phyloP scores from a whole-genome alignment of 2,797 vertebrate species.

The Myotis daubentonii region DNA sequence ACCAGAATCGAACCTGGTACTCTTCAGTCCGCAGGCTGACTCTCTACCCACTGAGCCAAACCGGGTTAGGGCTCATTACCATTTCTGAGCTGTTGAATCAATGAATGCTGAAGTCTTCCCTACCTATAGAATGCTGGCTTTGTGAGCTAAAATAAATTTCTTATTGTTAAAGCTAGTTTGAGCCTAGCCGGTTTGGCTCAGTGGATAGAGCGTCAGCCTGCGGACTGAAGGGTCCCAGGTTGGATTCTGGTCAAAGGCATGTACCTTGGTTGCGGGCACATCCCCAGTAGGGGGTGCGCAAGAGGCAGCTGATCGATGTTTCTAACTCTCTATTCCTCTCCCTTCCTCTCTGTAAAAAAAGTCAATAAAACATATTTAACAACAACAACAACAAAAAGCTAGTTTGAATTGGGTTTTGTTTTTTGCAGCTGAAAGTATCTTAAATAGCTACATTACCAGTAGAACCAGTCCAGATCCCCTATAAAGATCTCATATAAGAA shows the following conservation, averaged over 20 bases:
- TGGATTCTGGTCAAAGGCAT: too few relatives aligned
- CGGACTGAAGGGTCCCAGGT: too few relatives aligned
- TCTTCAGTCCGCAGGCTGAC: too few relatives aligned
- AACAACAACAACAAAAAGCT: background rate
- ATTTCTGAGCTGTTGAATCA: background rate
- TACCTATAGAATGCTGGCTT: background rate
- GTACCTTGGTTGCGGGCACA: too few relatives aligned
- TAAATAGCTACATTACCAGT: background rate
- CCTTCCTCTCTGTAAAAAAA: too few relatives aligned
- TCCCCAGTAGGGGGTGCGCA: too few relatives aligned
- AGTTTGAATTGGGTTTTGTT: slow-evolving; percentile 1
- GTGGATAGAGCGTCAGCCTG: too few relatives aligned
- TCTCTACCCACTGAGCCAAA: too few relatives aligned
- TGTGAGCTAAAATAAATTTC: background rate
- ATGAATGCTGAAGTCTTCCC: background rate
- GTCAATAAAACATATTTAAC: too few relatives aligned
- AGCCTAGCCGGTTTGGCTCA: background rate
- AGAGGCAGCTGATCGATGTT: too few relatives aligned
- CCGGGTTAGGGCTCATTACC: background rate
- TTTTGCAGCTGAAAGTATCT: background rate
- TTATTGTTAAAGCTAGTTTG: background rate
- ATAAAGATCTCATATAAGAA: background rate
- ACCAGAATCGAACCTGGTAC: too few relatives aligned
- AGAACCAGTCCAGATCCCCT: background rate
- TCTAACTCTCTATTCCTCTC: too few relatives aligned